A percentile compares a stretch with the other conserved stretches of the same genome.
These are phyloP conservation scores for Coracias cyanogaster DNA, from an alignment of 2,797 vertebrate genomes.

Conservation along the genomic window DNA sequence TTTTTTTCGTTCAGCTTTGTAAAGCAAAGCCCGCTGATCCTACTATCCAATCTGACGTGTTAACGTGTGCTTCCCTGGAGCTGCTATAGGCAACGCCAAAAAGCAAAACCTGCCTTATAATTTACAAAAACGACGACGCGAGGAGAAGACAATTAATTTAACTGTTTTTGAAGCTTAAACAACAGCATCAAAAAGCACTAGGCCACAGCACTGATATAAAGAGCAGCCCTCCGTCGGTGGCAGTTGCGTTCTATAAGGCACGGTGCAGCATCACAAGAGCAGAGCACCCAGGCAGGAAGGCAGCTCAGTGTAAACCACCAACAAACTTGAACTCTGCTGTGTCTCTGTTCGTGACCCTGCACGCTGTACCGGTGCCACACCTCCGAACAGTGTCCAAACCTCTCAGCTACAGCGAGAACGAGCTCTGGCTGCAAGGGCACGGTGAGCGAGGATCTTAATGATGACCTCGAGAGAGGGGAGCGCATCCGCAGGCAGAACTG, in stretches of 20 bases:
- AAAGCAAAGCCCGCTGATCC: not conserved
- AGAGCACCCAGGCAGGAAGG: not conserved
- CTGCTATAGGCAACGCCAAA: not conserved
- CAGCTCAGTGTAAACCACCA: not conserved
- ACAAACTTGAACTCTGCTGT: too few relatives aligned
- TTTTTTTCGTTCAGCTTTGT: not conserved
- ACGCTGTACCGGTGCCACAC: accelerated
- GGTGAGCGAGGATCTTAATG: not conserved
- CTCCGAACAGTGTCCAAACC: not conserved
- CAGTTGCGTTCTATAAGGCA: too few relatives aligned
- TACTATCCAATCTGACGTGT: too few relatives aligned
- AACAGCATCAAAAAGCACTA: not conserved
- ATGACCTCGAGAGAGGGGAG: too few relatives aligned
- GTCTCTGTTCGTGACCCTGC: not conserved
- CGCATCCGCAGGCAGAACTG: accelerated
- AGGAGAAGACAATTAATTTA: not conserved
- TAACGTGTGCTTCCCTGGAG: not conserved
- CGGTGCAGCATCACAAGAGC: not conserved
- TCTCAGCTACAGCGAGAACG: too few relatives aligned
- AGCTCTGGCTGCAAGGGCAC: not conserved
- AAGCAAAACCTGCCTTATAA: not conserved
- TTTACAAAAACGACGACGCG: not conserved
- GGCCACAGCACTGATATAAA: too few relatives aligned
- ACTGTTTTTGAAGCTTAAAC: not conserved
- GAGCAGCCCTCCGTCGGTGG: not conserved